Conservation (phyloP, 1,140 invertebrate genomes). For the Anoplolepis gracilipes region DNA sequence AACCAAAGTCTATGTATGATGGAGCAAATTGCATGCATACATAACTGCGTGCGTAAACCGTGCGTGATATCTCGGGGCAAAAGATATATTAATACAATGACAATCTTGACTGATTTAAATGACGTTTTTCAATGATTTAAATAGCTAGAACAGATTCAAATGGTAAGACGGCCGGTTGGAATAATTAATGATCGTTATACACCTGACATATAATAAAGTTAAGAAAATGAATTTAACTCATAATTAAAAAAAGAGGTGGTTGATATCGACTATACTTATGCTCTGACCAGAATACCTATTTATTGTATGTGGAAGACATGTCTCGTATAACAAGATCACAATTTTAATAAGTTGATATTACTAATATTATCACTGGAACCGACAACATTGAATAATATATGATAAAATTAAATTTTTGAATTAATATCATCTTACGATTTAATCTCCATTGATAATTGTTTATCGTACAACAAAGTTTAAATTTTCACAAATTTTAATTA, state of each 20-base stretch:
- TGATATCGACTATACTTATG: background rate
- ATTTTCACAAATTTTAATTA: background rate
- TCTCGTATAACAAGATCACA: background rate
- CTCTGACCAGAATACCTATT: conserved; percentile 5
- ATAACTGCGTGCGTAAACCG: conserved; percentile 30
- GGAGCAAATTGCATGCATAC: conserved; percentile 1
- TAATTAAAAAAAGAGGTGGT: conserved; percentile 2
- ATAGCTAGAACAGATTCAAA: conserved; percentile 19
- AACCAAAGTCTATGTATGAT: conserved; percentile 20
- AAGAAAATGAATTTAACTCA: background rate
- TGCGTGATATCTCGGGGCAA: conserved; percentile 23
- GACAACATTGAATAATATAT: background rate
- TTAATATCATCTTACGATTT: background rate
- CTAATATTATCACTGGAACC: conserved; percentile 15
- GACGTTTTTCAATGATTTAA: conserved; percentile 37
- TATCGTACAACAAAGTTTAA: background rate
- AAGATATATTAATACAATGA: conserved; percentile 41
- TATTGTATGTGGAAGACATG: background rate
- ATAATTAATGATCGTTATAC: background rate
- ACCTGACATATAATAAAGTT: conserved; percentile 7
- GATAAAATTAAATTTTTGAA: conserved; percentile 18
- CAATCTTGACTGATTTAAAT: conserved; percentile 42
- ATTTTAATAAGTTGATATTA: conserved; percentile 30
- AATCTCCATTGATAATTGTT: background rate
- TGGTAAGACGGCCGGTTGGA: background rate